These are phyloP conservation scores for Ruditapes philippinarum DNA, from an alignment of 1,140 invertebrate species.

Conservation along the genomic window DNA sequence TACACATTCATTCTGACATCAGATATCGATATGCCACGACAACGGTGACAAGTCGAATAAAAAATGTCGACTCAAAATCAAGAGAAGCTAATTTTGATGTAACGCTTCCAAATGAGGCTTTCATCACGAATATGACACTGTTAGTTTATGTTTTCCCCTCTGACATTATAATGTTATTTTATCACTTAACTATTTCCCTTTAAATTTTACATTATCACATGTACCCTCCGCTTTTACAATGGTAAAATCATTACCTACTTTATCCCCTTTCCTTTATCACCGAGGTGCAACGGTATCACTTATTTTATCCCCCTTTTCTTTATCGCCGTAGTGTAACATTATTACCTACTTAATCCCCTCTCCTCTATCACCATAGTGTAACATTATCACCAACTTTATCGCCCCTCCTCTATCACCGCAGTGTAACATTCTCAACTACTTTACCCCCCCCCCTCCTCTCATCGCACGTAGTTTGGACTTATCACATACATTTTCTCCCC, in stretches of 20 bases:
- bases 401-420: too few species aligned
- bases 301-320: too few species aligned
- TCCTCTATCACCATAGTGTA: too few species aligned
- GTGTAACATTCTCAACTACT: too few species aligned
- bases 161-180: not conserved
- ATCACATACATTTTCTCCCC: too few species aligned
- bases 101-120: conserved; percentile 80
- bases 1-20: conserved; percentile 76
- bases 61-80: conserved; percentile 62
- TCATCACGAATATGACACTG: conserved; percentile 80
- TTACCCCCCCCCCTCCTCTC: too few species aligned
- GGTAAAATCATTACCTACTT: not conserved
- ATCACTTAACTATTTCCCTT: not conserved
- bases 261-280: not conserved
- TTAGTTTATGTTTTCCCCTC: conserved; percentile 69
- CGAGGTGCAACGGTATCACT: too few species aligned
- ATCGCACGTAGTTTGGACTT: too few species aligned
- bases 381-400: too few species aligned
- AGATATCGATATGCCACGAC: conserved; percentile 77
- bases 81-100: conserved; percentile 77
- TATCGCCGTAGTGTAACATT: too few species aligned
- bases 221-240: not conserved
- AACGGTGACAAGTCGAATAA: conserved; percentile 71
- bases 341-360: too few species aligned
- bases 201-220: not conserved